phyloP scores from a whole-genome alignment of 2,113 vertebrate genomes.

The Octodon degus region DNA sequence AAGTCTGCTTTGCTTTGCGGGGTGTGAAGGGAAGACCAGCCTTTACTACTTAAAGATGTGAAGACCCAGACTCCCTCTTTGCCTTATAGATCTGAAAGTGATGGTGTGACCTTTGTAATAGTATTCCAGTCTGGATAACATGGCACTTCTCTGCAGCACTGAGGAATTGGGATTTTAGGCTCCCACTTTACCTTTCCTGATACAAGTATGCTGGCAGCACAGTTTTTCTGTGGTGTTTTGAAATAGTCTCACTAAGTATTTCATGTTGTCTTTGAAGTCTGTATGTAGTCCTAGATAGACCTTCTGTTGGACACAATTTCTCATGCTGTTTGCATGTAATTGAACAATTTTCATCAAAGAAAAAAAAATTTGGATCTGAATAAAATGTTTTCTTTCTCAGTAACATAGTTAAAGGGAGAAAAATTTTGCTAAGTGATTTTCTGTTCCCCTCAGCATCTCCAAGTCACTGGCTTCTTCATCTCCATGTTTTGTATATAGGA shows the following conservation, averaged over 20 bases:
- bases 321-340: neutral
- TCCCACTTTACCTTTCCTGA: neutral
- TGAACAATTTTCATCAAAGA: neutral
- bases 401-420: neutral
- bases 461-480: neutral
- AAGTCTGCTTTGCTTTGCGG: neutral
- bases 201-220: too few species aligned
- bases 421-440: neutral
- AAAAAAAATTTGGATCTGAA: neutral
- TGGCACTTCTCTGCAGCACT: neutral
- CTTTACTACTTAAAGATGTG: neutral
- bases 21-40: neutral
- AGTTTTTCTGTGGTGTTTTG: neutral
- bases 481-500: neutral
- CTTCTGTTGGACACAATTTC: too few species aligned
- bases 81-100: neutral
- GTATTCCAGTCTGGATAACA: rapidly evolving
- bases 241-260: too few species aligned
- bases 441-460: neutral
- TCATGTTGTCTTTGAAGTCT: too few species aligned
- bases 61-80: too few species aligned
- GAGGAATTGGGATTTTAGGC: neutral
- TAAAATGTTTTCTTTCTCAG: neutral
- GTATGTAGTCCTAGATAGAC: too few species aligned
- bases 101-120: neutral